Base-by-base conservation (phyloP, 2,888 invertebrate species). In the Micoletzkya japonica region DNA sequence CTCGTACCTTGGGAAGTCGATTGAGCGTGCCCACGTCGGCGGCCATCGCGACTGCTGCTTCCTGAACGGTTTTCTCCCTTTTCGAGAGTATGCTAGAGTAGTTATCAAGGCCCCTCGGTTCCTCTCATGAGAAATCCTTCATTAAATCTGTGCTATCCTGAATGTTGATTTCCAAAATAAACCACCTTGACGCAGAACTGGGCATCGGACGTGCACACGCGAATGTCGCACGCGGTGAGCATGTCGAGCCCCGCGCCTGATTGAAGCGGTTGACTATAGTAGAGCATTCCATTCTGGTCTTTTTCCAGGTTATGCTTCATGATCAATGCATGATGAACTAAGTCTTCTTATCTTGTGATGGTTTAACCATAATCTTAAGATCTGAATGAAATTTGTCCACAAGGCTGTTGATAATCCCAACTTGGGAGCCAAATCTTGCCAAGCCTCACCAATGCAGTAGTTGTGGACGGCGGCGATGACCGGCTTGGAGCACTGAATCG, bases 11-110 rank as follows among this genome's bases (percentile, higher is more conserved):
- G 94, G 4, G 95, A 95, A 98, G 87, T 74, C 96, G 90, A 86
- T 98, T 96, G 54, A 98, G 87, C 0, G 92, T 91, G 0, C 97
- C 97, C 0, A 97, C 92, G 88, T 98, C 97, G 2, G 97, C 94
- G 4, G 96, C 94, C 87, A 98, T 88, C 0, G 97, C 97, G 57
- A 88, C 73, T 64, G 88, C 87, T 10, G 88, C 89, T 88, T 95
- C 94, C 87, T 82, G 61, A 14, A 70, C 39, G 58, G 54, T 1
- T 49, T 70, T 28, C n/a, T n/a, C n/a, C n/a, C n/a, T n/a, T n/a
- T n/a, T n/a, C n/a, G n/a, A n/a, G n/a, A n/a, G n/a, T n/a, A n/a
- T n/a, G n/a, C n/a, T n/a, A n/a, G n/a, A n/a, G n/a, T n/a, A n/a
- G 36, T 10, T 7, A 39, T 39, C 36, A 4, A 36, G 34, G 36